Base-by-base conservation (phyloP, 2,113 vertebrate genomes). In the Chinchilla lanigera region DNA sequence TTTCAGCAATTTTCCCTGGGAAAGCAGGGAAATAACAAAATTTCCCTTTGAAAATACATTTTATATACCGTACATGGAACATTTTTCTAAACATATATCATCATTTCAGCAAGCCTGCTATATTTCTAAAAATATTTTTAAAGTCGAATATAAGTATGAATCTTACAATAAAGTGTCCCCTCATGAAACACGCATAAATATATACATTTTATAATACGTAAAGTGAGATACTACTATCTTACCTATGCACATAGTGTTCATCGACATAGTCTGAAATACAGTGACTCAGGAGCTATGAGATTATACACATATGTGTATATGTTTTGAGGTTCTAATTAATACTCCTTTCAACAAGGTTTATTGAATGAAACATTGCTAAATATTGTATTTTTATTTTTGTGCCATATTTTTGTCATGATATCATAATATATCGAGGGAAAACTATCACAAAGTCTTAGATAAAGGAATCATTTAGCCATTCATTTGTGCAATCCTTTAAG, bases 31-130 rank as follows among this genome's bases (percentile, higher is more conserved):
- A 54, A 24, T 71, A 24, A 69, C 0, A 33, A 14, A 81, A 3
- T n/a, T 89, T 84, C 28, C 20, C 28, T 47, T 88, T 73, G 41
- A 89, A 96, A 88, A 82, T 33, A 93, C 0, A 87, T 33, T 69
- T 69, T 63, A 81, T 38, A 80, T 24, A 52, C 13, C 47, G 73
- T 47, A 86, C 28, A 90, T 65, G 1, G 7, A 8, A 24, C 1
- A 63, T 14, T 56, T 78, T 77, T 73, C 11, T 82, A 94, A 92
- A 93, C 61, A 60, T 3, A 3, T 54, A 41, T 1, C 9, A 86
- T 58, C 58, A 81, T 82, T 85, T 90, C 38, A 69, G 75, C 22
- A 93, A 65, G 20, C 9, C 54, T 56, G 26, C 24, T 35, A 16
- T 61, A 52, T 73, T 87, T 61, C 12, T 73, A 26, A 47, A 9